Conservation (phyloP, 2,113 vertebrate genomes). For the Mormyrus iriodes region DNA sequence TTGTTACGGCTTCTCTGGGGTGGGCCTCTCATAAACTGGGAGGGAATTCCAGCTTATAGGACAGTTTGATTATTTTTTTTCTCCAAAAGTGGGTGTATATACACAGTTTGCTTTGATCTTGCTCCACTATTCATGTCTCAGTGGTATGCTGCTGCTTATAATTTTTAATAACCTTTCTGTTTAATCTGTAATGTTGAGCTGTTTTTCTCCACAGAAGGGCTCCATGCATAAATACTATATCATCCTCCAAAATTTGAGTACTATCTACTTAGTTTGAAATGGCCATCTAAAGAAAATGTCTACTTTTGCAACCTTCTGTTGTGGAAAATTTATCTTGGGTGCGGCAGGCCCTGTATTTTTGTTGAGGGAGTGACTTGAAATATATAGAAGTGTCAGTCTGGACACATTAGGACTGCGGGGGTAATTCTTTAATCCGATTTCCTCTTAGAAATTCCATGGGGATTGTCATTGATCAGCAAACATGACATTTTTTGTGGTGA, state of each 20-base stretch:
- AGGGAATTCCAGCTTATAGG: neutral
- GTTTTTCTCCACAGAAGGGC: neutral
- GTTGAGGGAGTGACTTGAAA: conserved; percentile 32
- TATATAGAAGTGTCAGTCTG: neutral
- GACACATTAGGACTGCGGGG: neutral
- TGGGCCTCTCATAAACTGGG: neutral
- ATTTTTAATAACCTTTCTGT: neutral
- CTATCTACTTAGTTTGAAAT: neutral
- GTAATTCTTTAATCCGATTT: neutral
- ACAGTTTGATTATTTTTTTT: neutral
- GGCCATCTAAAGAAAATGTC: neutral
- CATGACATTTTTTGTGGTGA: neutral
- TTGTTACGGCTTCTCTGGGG: neutral
- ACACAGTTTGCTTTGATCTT: neutral
- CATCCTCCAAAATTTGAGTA: neutral
- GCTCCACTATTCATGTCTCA: neutral
- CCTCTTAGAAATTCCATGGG: neutral
- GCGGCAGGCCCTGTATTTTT: conserved; percentile 28
- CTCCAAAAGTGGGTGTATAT: neutral
- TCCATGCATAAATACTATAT: neutral
- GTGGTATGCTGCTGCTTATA: neutral
- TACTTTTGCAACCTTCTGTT: neutral
- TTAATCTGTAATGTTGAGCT: neutral
- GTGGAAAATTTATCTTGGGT: neutral
- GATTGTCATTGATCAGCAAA: neutral